A percentile compares a stretch with the other conserved stretches of the same genome.
These are phyloP conservation scores for Octomys mimax DNA, from an alignment of 2,797 vertebrate genomes.

Conservation along the genomic window DNA sequence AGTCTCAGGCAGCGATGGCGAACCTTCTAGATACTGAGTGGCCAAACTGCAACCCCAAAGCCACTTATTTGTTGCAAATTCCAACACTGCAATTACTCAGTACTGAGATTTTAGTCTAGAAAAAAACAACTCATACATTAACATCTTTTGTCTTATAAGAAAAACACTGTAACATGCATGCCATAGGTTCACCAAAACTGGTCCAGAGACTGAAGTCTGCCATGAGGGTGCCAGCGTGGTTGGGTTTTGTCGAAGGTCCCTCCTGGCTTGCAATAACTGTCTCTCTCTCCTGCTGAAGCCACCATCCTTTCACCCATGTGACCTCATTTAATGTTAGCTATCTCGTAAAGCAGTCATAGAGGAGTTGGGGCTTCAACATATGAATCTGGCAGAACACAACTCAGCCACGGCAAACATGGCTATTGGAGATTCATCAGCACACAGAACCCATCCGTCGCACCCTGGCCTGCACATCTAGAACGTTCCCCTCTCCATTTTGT, in stretches of 20 bases:
- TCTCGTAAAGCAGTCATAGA: background rate
- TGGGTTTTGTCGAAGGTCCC: background rate
- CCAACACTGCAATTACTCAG: background rate
- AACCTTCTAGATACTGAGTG: background rate
- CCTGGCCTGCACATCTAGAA: background rate
- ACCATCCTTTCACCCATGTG: background rate
- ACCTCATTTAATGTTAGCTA: constrained; percentile 22
- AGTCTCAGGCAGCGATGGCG: background rate
- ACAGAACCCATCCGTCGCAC: background rate
- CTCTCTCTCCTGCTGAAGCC: background rate
- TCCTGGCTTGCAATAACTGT: background rate
- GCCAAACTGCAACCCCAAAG: background rate
- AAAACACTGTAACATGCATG: background rate
- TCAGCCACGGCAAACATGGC: background rate
- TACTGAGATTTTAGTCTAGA: background rate
- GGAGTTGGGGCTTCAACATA: background rate
- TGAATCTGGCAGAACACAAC: background rate
- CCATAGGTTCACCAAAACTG: background rate
- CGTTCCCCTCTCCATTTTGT: background rate
- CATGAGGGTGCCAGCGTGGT: background rate
- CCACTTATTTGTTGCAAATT: background rate
- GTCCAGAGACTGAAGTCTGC: background rate
- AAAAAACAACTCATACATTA: background rate
- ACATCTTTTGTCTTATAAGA: background rate
- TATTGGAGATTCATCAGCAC: background rate